phyloP scores from a whole-genome alignment of 2,888 invertebrate genomes.

The Bhutanitis thaidina region DNA sequence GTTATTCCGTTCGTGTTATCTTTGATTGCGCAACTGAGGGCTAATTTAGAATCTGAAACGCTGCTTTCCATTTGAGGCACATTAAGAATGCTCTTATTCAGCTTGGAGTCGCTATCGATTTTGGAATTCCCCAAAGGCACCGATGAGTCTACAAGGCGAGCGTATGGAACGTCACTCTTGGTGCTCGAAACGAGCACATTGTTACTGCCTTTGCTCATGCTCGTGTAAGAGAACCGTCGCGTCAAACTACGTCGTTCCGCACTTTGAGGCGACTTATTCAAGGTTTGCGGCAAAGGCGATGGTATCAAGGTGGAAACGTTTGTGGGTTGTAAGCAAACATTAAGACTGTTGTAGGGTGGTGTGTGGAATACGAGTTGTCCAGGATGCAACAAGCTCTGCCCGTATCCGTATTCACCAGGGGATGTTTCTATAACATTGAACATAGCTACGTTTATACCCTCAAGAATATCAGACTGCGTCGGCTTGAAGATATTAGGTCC shows the following conservation, averaged over 20 bases:
- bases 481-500: constrained; percentile 94
- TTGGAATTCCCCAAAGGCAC: constrained; percentile 77
- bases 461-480: constrained; percentile 87
- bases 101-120: constrained; percentile 85
- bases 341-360: constrained; percentile 90
- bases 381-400: constrained; percentile 94
- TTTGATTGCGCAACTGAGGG: constrained; percentile 86
- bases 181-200: constrained; percentile 66
- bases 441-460: constrained; percentile 90
- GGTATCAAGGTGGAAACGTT: constrained; percentile 64
- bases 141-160: constrained; percentile 86
- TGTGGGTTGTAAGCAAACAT: constrained; percentile 87
- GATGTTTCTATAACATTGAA: constrained; percentile 85
- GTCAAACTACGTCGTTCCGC: constrained; percentile 67
- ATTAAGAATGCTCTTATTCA: constrained; percentile 78
- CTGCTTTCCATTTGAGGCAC: constrained; percentile 87
- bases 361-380: constrained; percentile 94
- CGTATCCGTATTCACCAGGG: constrained; percentile 93
- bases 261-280: constrained; percentile 63
- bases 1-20: constrained; percentile 52
- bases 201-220: constrained; percentile 67
- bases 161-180: constrained; percentile 87
- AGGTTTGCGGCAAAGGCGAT: constrained; percentile 61
- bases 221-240: constrained; percentile 71
- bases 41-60: constrained; percentile 91